Evolutionary conservation across 2,113 vertebrate species (phyloP), one percentile per base, ranked within the genome.

Genomic region (Astatotilapia flaviijosephi): DNA sequence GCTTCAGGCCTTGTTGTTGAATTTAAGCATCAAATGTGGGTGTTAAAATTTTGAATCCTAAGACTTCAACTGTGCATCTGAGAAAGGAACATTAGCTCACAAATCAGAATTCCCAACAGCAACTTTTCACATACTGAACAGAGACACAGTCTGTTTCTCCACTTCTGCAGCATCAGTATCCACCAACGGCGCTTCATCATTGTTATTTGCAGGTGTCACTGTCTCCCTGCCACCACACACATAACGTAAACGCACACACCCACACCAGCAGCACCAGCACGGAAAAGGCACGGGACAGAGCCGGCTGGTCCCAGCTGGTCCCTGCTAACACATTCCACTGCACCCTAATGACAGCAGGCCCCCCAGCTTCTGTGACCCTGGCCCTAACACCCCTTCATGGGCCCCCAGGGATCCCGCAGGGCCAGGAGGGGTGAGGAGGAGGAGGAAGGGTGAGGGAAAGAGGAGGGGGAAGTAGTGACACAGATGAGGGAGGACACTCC

Each of bases 401-500:
- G 89, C 93, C 96, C 95, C 96, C 79, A 90, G 95, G 96, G 96
- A 96, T 94, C 91, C 90, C 23, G 51, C 90, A 81, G 92, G 95
- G 91, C 93, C 80, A 89, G 92, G 90, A 92, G 88, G 93, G 92
- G 94, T 93, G 94, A 94, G 90, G 85, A 94, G 89, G 85, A 90
- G 92, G 83, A 89, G 92, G 89, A 88, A 60, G 90, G 65, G 81
- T 28, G 81, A 83, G 86, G 88, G 89, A 51, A 82, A 83, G 53
- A 83, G 79, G 83, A 86, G 73, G 82, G 83, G 91, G 91, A 91
- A 89, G 93, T 94, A 91, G 90, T 96, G 96, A 96, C 96, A 96
- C 96, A 96, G 96, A 97, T 97, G 96, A 96, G 96, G 96, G 95
- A 95, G 96, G 96, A 96, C 97, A 97, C 96, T 97, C 96, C 97